Conservation (phyloP, 2,113 vertebrate genomes). For the Phocoena sinus region DNA sequence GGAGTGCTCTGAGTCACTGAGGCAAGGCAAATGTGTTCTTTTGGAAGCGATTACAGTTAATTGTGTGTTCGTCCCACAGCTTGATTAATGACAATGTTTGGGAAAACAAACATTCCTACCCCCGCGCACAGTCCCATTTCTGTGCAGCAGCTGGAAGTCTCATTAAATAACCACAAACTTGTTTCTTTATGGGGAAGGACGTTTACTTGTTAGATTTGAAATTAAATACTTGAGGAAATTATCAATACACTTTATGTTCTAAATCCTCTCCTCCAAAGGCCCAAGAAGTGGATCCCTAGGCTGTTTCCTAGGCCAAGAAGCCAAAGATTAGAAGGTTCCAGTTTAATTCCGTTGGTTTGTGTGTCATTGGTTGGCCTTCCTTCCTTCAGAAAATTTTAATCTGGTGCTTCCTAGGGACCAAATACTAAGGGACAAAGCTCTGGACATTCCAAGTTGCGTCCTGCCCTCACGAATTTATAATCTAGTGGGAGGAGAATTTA, state of each 20-base stretch:
- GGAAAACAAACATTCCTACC: background rate
- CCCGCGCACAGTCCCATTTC: background rate
- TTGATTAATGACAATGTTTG: background rate
- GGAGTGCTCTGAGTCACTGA: background rate
- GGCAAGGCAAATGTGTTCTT: background rate
- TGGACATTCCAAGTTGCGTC: background rate
- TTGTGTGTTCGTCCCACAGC: background rate
- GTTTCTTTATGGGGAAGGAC: background rate
- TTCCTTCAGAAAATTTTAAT: background rate
- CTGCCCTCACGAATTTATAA: background rate
- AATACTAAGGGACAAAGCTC: background rate
- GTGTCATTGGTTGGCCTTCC: background rate
- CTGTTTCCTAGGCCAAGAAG: background rate
- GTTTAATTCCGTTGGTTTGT: background rate
- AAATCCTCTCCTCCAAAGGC: background rate
- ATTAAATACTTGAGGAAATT: conserved; percentile 5
- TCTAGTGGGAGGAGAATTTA: background rate
- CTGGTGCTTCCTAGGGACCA: background rate
- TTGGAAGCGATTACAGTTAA: background rate
- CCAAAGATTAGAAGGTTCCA: background rate
- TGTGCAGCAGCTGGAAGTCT: conserved; percentile 4
- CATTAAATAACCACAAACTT: conserved; percentile 20
- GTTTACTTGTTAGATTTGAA: conserved; percentile 35
- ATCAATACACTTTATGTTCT: background rate
- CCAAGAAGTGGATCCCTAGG: background rate